Evolutionary conservation across 2,888 invertebrate genomes (phyloP).

Genomic region (Dinocampus coccinellae): DNA sequence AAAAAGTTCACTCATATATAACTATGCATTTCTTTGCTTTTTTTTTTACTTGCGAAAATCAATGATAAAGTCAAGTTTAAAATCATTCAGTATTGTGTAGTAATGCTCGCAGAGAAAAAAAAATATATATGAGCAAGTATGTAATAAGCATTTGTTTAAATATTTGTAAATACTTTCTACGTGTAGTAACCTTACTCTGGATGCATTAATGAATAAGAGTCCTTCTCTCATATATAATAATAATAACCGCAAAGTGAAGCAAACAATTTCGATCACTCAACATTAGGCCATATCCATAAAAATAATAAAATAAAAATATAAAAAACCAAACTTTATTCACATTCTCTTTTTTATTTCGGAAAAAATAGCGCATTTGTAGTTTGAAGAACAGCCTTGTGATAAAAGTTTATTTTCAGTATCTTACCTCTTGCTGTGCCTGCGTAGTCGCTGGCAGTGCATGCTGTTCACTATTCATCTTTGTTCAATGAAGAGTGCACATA

Average conservation of each 20-base stretch:
- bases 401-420: conserved; percentile 37
- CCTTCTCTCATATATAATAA: neutral
- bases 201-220: neutral
- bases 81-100: neutral
- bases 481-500: conserved; percentile 58
- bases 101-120: neutral
- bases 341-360: neutral
- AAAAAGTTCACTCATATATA: neutral
- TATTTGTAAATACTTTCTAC: neutral
- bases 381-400: conserved; percentile 53
- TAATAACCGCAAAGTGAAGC: too few species aligned
- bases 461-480: conserved; percentile 69
- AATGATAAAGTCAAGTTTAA: neutral
- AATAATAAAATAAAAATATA: neutral
- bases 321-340: neutral
- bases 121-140: neutral
- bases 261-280: neutral
- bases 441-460: conserved; percentile 68
- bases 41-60: neutral
- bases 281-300: neutral
- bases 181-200: neutral
- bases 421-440: conserved; percentile 69
- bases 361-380: conserved; percentile 58
- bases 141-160: conserved; percentile 3
- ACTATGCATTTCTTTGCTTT: too few species aligned